Conservation (phyloP, 1,140 invertebrate species). For the Tetramorium parvispinum region DNA sequence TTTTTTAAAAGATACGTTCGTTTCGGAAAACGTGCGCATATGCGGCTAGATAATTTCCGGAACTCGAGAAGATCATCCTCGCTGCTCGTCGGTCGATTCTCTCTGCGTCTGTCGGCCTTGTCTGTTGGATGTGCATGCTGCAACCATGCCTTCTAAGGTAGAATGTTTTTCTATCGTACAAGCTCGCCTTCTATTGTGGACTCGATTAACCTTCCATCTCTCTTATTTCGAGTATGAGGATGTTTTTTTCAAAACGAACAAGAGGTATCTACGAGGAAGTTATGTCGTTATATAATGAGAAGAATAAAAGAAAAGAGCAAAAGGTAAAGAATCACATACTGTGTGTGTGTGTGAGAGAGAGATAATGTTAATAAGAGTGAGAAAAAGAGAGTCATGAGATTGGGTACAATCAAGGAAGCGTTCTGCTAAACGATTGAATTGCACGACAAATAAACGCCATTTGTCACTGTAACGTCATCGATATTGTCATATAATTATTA, state of each 20-base stretch:
- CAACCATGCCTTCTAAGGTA: constrained; percentile 53
- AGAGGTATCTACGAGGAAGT: constrained; percentile 23
- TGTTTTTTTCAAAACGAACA: not conserved
- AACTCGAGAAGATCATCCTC: constrained; percentile 23
- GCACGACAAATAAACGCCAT: constrained; percentile 21
- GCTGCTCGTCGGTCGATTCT: not conserved
- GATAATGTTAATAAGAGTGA: constrained; percentile 35
- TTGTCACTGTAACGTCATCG: not conserved
- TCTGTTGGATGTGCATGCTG: constrained; percentile 43
- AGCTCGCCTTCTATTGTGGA: constrained; percentile 39
- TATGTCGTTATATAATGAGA: not conserved
- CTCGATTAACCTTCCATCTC: not conserved
- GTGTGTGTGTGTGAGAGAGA: not conserved
- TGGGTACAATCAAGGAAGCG: constrained; percentile 29
- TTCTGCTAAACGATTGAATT: constrained; percentile 34
- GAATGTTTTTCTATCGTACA: constrained; percentile 43
- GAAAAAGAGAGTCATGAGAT: constrained; percentile 20
- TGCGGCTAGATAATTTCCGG: not conserved
- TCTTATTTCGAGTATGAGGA: constrained; percentile 9
- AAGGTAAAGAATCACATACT: not conserved
- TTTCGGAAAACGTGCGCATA: constrained; percentile 32
- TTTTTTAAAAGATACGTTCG: not conserved
- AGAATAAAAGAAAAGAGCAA: constrained; percentile 7
- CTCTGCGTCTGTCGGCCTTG: constrained; percentile 33
- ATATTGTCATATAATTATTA: not conserved